Evolutionary conservation across 2,888 invertebrate species (phyloP), one percentile per base, ranked within the genome.

Genomic region (Crossocerus cetratus): DNA sequence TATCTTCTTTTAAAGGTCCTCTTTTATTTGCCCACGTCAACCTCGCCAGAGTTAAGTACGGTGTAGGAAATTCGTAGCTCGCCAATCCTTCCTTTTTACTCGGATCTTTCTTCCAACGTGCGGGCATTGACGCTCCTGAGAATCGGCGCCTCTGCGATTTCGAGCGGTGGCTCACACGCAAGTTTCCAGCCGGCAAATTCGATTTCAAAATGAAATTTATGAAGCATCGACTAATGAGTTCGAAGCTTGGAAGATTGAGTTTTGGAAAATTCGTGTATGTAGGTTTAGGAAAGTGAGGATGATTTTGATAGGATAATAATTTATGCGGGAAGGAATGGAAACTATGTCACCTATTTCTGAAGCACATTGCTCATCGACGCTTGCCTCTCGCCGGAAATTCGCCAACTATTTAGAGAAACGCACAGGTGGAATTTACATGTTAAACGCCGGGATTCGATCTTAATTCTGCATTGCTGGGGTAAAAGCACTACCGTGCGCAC

Each of bases 1-100:
- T 74, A 76, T 65, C 74, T 72, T 59, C 68, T 32, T 69, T 74
- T 67, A 44, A 63, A 45, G 57, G 57, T 58, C 45, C 55, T 63
- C 63, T 55, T 64, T 42, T 60, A 66, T 69, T 63, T 63, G 72
- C 23, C 62, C 58, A 72, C 64, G 49, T 72, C 67, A 65, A 60
- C 61, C 32, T 11, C 54, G 42, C 62, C 62, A 58, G 65, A 65
- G 45, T 65, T 22, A 55, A 76, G 44, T 45, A 53, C 62, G 59
- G 62, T 57, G 32, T 23, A 55, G 71, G 70, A 68, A 72, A 76
- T 76, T 76, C 49, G 55, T 60, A 54, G 44, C 54, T 53, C 43
- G 64, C 44, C 45, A 64, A 74, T 67, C 56, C 59, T 72, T 22
- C 32, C 8, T 32, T 49, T 18, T 23, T 42, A 67, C 60, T 49